Percentiles rank a stretch among this genome's conserved stretches.
phyloP scores from a whole-genome alignment of 1,140 invertebrate genomes.

The Hyles euphorbiae region DNA sequence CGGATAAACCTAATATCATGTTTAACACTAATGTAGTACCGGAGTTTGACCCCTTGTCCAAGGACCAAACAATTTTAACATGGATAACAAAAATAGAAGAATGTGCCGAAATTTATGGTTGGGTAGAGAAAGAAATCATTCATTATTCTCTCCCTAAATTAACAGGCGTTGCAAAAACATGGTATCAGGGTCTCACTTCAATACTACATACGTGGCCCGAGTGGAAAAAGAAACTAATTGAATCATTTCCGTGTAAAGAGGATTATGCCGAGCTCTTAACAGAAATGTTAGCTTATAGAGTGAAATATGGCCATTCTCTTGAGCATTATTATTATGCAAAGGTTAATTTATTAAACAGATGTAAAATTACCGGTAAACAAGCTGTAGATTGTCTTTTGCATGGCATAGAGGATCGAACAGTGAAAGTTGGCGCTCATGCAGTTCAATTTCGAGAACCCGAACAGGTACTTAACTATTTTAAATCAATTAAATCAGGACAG shows the following conservation, averaged over 20 bases:
- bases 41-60: constrained; percentile 24
- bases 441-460: constrained; percentile 18
- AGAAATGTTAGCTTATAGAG: constrained; percentile 29
- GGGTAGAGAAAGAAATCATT: constrained; percentile 9
- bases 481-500: constrained; percentile 9
- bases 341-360: constrained; percentile 26
- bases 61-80: constrained; percentile 19
- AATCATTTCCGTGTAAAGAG: constrained; percentile 31
- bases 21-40: constrained; percentile 19
- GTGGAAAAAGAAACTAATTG: constrained; percentile 40
- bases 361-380: constrained; percentile 13
- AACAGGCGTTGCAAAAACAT: constrained; percentile 36
- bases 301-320: constrained; percentile 17
- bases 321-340: constrained; percentile 27
- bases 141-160: constrained; percentile 35
- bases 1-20: too few relatives aligned
- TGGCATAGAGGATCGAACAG: constrained; percentile 17
- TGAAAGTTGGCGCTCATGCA: constrained; percentile 21
- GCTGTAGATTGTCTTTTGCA: constrained; percentile 25
- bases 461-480: constrained; percentile 20
- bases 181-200: constrained; percentile 39
- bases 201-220: constrained; percentile 41
- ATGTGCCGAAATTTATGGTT: constrained; percentile 19
- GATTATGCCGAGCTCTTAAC: constrained; percentile 31
- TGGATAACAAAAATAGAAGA: constrained; percentile 39